Conservation (phyloP, 2,797 vertebrate genomes). For the Mallotus villosus region DNA sequence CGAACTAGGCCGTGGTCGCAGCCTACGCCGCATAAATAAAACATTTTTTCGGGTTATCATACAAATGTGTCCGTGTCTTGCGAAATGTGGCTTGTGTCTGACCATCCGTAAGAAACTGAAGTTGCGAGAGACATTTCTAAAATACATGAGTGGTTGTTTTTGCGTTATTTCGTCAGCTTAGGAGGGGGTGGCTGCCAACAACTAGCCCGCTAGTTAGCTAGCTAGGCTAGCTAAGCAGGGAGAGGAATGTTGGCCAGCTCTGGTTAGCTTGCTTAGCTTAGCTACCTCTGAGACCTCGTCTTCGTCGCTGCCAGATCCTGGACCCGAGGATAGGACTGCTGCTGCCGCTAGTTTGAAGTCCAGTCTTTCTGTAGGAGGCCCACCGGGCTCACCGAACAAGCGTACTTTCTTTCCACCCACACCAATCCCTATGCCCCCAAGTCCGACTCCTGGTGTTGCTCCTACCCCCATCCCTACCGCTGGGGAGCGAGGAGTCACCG, state of each 20-base stretch:
- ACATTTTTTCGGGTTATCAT: slow-evolving; percentile 60
- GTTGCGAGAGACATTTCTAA: slow-evolving; percentile 14
- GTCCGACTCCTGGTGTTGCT: slow-evolving; percentile 85
- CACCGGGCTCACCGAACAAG: slow-evolving; percentile 89
- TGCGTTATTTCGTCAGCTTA: slow-evolving; percentile 68
- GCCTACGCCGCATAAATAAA: slow-evolving; percentile 77
- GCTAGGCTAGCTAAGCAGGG: slow-evolving; percentile 55
- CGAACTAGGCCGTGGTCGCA: slow-evolving; percentile 71
- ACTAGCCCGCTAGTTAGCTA: slow-evolving; percentile 31
- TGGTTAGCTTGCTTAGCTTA: slow-evolving; percentile 38
- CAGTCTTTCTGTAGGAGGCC: slow-evolving; percentile 84
- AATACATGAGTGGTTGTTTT: slow-evolving; percentile 50
- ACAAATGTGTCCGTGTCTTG: slow-evolving; percentile 46
- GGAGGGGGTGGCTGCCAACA: slow-evolving; percentile 69
- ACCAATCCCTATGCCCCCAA: slow-evolving; percentile 90
- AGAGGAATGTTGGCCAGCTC: slow-evolving; percentile 65
- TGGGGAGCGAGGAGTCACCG: slow-evolving; percentile 94
- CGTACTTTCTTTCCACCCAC: slow-evolving; percentile 93
- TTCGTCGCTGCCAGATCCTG: slow-evolving; percentile 95
- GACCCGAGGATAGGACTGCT: slow-evolving; percentile 89
- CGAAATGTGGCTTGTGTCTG: slow-evolving; percentile 34
- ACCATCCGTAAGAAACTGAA: slow-evolving; percentile 16
- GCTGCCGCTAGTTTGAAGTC: slow-evolving; percentile 96
- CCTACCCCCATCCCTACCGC: slow-evolving; percentile 89
- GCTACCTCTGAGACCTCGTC: slow-evolving; percentile 98